These are phyloP conservation scores for Leptonema lineaticorne DNA, from an alignment of 1,140 invertebrate genomes.

Conservation along the genomic window DNA sequence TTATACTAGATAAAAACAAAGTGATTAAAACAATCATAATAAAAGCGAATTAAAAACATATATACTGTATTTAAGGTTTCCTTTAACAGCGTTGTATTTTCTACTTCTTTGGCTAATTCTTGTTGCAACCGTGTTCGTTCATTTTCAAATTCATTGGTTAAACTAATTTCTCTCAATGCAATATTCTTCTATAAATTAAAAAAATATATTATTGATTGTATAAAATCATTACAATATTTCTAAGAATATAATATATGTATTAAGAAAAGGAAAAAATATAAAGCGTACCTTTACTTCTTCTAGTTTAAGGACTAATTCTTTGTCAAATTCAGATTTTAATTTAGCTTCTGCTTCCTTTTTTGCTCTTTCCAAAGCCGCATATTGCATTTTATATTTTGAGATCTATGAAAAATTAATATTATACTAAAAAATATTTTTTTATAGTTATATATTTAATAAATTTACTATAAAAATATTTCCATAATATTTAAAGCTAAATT, in stretches of 20 bases:
- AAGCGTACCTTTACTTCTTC: not conserved
- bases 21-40: too few species aligned
- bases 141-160: too few species aligned
- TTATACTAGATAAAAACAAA: too few species aligned
- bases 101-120: too few species aligned
- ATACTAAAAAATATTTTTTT: not conserved
- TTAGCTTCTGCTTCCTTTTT: not conserved
- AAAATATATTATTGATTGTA: not conserved
- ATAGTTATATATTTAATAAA: not conserved
- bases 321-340: too few species aligned
- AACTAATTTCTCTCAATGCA: not conserved
- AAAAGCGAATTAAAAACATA: too few species aligned
- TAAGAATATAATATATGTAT: not conserved
- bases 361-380: not conserved
- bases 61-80: too few species aligned
- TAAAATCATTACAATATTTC: not conserved
- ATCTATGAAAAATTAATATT: not conserved
- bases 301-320: not conserved
- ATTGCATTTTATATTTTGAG: not conserved
- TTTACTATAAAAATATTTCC: too few species aligned
- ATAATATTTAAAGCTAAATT: too few species aligned
- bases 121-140: too few species aligned
- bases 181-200: not conserved
- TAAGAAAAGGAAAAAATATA: too few species aligned
- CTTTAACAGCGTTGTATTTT: too few species aligned